Conservation (phyloP, 2,888 invertebrate genomes). For the Thecocarcelia acutangulata region DNA sequence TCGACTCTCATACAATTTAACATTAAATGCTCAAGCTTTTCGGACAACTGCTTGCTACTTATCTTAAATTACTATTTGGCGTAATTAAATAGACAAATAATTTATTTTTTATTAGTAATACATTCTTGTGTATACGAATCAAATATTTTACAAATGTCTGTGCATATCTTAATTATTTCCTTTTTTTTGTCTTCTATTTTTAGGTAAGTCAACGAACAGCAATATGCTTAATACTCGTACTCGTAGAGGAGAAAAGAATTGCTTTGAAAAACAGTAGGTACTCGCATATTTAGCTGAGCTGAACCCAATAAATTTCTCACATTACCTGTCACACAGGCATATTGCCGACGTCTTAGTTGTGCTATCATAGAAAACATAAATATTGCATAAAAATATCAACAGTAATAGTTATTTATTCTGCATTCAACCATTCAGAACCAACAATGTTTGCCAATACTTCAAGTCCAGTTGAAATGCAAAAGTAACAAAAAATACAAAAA, state of each 20-base stretch:
- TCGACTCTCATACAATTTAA: not conserved
- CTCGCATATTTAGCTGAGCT: slow-evolving; percentile 19
- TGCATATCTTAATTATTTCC: slow-evolving; percentile 44
- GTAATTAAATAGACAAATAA: slow-evolving; percentile 23
- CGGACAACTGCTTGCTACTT: slow-evolving; percentile 22
- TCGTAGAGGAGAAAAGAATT: slow-evolving; percentile 8
- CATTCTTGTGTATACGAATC: not conserved
- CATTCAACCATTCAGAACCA: slow-evolving; percentile 19
- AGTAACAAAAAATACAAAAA: not conserved
- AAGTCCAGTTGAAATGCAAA: slow-evolving; percentile 18
- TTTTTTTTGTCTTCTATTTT: slow-evolving; percentile 30
- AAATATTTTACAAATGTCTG: not conserved
- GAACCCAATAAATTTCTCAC: slow-evolving; percentile 59
- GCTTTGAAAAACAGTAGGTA: slow-evolving; percentile 45
- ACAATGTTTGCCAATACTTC: slow-evolving; percentile 52
- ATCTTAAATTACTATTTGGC: slow-evolving; percentile 4
- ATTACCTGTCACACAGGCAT: slow-evolving; percentile 34
- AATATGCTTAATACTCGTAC: not conserved
- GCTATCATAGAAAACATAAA: slow-evolving; percentile 47
- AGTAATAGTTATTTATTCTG: slow-evolving; percentile 10
- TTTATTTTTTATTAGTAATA: slow-evolving; percentile 31
- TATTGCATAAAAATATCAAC: slow-evolving; percentile 32
- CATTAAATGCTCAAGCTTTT: slow-evolving; percentile 18
- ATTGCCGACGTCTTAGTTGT: not conserved
- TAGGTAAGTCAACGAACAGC: slow-evolving; percentile 51